phyloP scores from a whole-genome alignment of 2,113 vertebrate species.

The Chaetodon auriga region DNA sequence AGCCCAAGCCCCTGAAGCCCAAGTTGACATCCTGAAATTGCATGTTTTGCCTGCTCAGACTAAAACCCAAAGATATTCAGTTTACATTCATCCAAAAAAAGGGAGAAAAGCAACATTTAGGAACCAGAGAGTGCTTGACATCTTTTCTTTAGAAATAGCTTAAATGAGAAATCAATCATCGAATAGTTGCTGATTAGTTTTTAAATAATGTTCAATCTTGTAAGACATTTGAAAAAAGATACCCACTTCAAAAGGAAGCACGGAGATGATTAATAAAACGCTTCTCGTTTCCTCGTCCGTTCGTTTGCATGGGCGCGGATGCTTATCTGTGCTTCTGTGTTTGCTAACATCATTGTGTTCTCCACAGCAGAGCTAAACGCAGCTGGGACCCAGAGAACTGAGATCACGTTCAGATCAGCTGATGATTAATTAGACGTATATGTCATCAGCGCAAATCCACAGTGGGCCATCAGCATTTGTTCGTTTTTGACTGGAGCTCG shows the following conservation, averaged over 20 bases:
- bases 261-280: conserved; percentile 41
- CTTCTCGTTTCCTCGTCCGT: conserved; percentile 39
- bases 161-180: background rate
- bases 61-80: background rate
- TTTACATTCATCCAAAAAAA: background rate
- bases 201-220: background rate
- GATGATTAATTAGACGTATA: conserved; percentile 39
- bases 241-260: conserved; percentile 5
- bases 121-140: background rate
- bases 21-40: background rate
- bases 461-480: background rate
- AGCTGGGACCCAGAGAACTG: conserved; percentile 17
- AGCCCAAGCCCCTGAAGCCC: too few relatives aligned
- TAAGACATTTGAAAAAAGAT: background rate
- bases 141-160: background rate
- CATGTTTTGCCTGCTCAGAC: background rate
- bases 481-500: background rate
- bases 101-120: background rate
- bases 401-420: conserved; percentile 49
- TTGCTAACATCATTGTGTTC: conserved; percentile 22
- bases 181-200: conserved; percentile 1
- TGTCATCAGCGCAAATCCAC: conserved; percentile 10
- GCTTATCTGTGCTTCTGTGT: conserved; percentile 31
- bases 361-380: background rate
- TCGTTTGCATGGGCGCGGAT: conserved; percentile 30